Percentiles rank a stretch among this genome's conserved stretches.
Evolutionary conservation across 1,140 invertebrate species (phyloP).

Genomic region (Pseudachorutes palmiensis): DNA sequence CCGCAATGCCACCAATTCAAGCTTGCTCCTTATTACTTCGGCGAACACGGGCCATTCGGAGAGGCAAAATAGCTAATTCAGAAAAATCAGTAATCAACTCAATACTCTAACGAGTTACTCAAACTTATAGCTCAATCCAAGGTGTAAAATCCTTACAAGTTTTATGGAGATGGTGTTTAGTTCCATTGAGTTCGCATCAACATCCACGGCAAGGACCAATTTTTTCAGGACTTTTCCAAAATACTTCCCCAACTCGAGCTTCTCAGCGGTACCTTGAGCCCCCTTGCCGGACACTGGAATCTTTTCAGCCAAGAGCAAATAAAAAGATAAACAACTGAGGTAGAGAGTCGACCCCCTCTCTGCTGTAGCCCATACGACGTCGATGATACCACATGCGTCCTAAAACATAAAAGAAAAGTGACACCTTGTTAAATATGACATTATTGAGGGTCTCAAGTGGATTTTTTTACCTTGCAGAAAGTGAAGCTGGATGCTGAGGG

Average conservation of each 20-base stretch:
- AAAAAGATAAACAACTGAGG: neutral
- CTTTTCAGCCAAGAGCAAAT: neutral
- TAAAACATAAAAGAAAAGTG: neutral
- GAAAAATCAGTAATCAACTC: neutral
- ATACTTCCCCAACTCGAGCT: neutral
- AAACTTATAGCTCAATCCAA: neutral
- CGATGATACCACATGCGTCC: neutral
- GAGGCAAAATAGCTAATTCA: neutral
- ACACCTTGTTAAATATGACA: neutral
- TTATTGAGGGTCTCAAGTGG: neutral
- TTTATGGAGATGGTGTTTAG: constrained; percentile 1
- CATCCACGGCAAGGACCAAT: neutral
- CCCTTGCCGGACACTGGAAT: neutral
- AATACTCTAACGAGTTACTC: neutral
- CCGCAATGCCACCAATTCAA: neutral
- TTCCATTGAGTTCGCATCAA: neutral
- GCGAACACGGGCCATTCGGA: neutral
- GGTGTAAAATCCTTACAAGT: constrained; percentile 9
- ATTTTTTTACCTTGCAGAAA: neutral
- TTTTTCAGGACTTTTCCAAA: neutral
- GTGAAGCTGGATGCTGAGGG: neutral
- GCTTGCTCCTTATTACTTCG: neutral
- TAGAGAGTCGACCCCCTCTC: neutral
- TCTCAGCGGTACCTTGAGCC: neutral
- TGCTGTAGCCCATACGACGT: neutral